These are phyloP conservation scores for Pseudomugil gertrudae DNA, from an alignment of 2,797 vertebrate genomes.

Conservation along the genomic window DNA sequence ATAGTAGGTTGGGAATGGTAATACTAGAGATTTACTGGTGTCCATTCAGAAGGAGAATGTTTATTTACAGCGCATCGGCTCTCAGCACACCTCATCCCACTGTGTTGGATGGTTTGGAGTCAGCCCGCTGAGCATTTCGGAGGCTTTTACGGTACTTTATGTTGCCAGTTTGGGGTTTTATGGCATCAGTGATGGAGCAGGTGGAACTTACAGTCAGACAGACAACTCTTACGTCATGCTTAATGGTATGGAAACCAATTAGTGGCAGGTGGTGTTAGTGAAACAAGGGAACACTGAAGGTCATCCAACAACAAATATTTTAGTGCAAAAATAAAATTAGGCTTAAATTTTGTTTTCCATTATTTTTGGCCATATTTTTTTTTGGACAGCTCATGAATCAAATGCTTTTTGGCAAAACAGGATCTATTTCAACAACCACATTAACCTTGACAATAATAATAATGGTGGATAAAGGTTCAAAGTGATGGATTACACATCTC, in stretches of 20 bases:
- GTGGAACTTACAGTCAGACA: neutral
- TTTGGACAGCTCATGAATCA: slow-evolving; percentile 13
- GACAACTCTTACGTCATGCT: neutral
- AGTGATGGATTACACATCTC: slow-evolving; percentile 44
- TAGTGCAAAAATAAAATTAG: neutral
- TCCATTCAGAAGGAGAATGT: slow-evolving; percentile 16
- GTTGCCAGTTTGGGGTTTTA: neutral
- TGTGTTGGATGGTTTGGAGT: slow-evolving; percentile 19
- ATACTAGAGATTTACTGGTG: slow-evolving; percentile 46
- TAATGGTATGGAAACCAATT: neutral
- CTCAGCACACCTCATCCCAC: slow-evolving; percentile 24
- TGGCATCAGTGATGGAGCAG: neutral
- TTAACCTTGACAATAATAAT: slow-evolving; percentile 37
- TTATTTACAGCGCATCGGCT: slow-evolving; percentile 50
- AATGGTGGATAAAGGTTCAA: slow-evolving; percentile 29
- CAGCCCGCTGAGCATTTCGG: neutral
- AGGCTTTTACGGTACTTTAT: slow-evolving; percentile 21
- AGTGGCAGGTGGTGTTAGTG: neutral
- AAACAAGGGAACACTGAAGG: slow-evolving; percentile 14
- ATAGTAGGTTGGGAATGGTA: slow-evolving; percentile 58
- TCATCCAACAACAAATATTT: slow-evolving; percentile 10
- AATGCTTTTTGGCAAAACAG: slow-evolving; percentile 1
- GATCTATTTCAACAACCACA: slow-evolving; percentile 17
- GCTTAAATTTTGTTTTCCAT: neutral
- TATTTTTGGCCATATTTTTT: slow-evolving; percentile 5